Conservation (phyloP, 2,888 invertebrate genomes). For the Neoaliturus tenellus region DNA sequence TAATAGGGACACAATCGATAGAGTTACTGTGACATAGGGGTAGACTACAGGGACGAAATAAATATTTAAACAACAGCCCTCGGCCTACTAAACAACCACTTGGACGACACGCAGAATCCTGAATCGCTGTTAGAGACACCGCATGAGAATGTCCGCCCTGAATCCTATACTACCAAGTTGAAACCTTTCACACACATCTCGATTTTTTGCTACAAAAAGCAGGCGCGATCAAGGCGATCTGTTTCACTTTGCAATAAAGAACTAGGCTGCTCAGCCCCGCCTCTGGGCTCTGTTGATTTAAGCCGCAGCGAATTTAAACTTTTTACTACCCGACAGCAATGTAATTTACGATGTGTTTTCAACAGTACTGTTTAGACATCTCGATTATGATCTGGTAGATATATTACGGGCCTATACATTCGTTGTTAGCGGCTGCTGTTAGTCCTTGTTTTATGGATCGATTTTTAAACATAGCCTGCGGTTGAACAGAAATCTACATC, state of each 20-base stretch:
- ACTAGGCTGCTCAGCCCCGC: background rate
- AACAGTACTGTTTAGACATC: conserved; percentile 43
- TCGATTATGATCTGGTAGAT: conserved; percentile 37
- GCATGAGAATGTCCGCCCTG: too few relatives aligned
- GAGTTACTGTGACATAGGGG: too few relatives aligned
- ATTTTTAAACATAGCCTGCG: conserved; percentile 13
- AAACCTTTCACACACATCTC: background rate
- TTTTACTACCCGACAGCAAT: conserved; percentile 27
- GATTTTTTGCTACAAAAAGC: background rate
- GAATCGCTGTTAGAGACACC: too few relatives aligned
- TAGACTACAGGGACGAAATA: too few relatives aligned
- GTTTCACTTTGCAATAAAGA: conserved; percentile 19
- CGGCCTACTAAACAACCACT: too few relatives aligned
- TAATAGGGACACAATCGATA: too few relatives aligned
- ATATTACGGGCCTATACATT: conserved; percentile 6
- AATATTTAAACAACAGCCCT: too few relatives aligned
- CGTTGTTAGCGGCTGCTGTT: background rate
- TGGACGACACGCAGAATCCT: too few relatives aligned
- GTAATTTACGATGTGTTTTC: conserved; percentile 41
- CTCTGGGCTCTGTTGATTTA: conserved; percentile 29
- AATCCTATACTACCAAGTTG: too few relatives aligned
- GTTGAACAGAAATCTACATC: background rate
- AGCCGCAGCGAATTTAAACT: conserved; percentile 34
- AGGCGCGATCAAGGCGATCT: background rate
- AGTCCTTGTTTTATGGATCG: conserved; percentile 7